A percentile compares a stretch with the other conserved stretches of the same genome.
phyloP scores from a whole-genome alignment of 2,797 vertebrate species.

The Aselliscus stoliczkanus region DNA sequence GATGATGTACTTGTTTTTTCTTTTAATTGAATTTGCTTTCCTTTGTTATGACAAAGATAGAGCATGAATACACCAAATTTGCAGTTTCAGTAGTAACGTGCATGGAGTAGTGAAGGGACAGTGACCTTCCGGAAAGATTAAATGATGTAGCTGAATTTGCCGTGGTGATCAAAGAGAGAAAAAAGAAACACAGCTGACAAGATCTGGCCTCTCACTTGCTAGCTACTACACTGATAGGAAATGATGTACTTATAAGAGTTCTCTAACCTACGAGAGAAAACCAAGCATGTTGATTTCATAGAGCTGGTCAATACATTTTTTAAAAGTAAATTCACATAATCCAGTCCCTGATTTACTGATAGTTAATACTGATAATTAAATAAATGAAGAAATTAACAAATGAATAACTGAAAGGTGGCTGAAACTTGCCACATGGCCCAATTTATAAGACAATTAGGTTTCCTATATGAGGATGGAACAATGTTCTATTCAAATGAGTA shows the following conservation, averaged over 20 bases:
- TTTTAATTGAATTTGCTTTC: not conserved
- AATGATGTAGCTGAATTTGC: not conserved
- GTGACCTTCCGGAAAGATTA: not conserved
- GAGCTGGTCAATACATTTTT: not conserved
- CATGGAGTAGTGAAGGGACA: not conserved
- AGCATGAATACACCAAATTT: not conserved
- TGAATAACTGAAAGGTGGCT: not conserved
- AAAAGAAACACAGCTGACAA: not conserved
- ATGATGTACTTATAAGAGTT: not conserved
- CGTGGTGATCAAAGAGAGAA: not conserved
- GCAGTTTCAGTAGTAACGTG: not conserved
- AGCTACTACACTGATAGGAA: not conserved
- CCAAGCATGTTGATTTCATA: not conserved
- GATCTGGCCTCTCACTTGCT: not conserved
- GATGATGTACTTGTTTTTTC: not conserved
- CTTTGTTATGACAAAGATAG: not conserved
- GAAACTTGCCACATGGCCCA: not conserved
- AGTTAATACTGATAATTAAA: not conserved
- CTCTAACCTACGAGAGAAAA: not conserved
- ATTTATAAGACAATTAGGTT: not conserved
- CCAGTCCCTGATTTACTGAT: not conserved
- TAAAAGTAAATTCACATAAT: not conserved
- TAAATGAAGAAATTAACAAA: not conserved
- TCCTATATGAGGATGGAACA: not conserved
- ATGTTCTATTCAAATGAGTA: not conserved